Base-by-base conservation (phyloP, 2,113 vertebrate genomes). In the Coptodon bakossiorum region DNA sequence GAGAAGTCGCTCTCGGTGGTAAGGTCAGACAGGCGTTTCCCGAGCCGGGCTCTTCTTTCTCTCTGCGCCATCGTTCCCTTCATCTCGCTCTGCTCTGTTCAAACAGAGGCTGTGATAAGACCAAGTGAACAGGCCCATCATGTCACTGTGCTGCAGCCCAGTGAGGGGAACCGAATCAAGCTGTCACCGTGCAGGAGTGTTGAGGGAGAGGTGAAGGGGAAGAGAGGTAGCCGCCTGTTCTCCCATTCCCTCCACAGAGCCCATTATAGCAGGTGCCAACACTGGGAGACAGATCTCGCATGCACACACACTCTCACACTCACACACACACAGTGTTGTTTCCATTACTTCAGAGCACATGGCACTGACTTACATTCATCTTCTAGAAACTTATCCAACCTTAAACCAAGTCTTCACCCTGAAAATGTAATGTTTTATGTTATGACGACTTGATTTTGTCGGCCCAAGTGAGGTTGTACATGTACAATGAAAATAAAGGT, bases 11-110 rank as follows among this genome's bases (percentile, higher is more conserved):
- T 98, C 97, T 96, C 96, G 91, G 97, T 95, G 97, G 93, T 97
- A 96, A 97, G 96, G 95, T 97, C 97, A 97, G 97, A 98, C 98
- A 98, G 97, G 97, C 97, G 97, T 97, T 98, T 98, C 97, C 97
- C 96, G 95, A 96, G 94, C 96, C 96, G 96, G 97, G 97, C 97
- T 96, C 94, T 96, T 95, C 95, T 95, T 95, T 96, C 97, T 96
- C 96, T 96, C 94, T 3, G 17, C 1, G 11, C 8, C 45, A 94
- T 95, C 92, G 91, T 94, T 94, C 94, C 96, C 90, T 83, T 89
- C 76, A 84, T 81, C 36, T 52, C 36, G 16, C 66, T 76, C 86
- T 87, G 1, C 56, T 91, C 89, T 86, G 93, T 81, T 90, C 96
- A 96, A 97, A 97, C 97, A 97, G 97, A 97, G 95, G 96, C 96